Conservation (phyloP, 2,888 invertebrate species). For the Plemyria rubiginata region DNA sequence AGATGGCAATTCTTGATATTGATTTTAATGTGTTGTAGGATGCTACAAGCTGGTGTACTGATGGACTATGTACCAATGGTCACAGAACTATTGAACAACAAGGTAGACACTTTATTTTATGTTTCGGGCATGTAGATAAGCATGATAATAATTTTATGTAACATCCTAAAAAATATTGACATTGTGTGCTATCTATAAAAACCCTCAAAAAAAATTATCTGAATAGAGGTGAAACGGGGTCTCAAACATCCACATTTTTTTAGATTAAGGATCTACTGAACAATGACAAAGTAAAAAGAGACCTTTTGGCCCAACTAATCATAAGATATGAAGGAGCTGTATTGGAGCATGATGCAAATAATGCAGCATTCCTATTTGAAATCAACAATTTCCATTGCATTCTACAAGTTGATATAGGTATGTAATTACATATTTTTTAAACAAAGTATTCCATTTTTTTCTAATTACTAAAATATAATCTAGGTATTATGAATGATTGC, state of each 20-base stretch:
- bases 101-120: slow-evolving; percentile 51
- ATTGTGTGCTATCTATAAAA: background rate
- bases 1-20: background rate
- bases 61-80: slow-evolving; percentile 86
- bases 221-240: slow-evolving; percentile 8
- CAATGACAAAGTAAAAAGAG: slow-evolving; percentile 76
- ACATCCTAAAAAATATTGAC: background rate
- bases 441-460: too few relatives aligned
- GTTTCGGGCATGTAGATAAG: background rate
- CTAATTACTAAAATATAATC: background rate
- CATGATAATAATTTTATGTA: background rate
- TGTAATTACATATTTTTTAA: background rate
- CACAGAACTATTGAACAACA: slow-evolving; percentile 79
- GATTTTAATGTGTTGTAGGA: slow-evolving; percentile 56
- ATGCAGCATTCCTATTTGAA: slow-evolving; percentile 85
- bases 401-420: slow-evolving; percentile 83
- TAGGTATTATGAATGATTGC: slow-evolving; percentile 40
- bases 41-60: slow-evolving; percentile 80
- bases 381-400: slow-evolving; percentile 87
- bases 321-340: slow-evolving; percentile 80
- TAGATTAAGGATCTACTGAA: slow-evolving; percentile 73
- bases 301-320: slow-evolving; percentile 75
- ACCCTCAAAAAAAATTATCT: background rate
- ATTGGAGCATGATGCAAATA: slow-evolving; percentile 76
- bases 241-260: slow-evolving; percentile 32